Evolutionary conservation across 2,113 vertebrate genomes (phyloP).

Genomic region (Eclectus roratus): DNA sequence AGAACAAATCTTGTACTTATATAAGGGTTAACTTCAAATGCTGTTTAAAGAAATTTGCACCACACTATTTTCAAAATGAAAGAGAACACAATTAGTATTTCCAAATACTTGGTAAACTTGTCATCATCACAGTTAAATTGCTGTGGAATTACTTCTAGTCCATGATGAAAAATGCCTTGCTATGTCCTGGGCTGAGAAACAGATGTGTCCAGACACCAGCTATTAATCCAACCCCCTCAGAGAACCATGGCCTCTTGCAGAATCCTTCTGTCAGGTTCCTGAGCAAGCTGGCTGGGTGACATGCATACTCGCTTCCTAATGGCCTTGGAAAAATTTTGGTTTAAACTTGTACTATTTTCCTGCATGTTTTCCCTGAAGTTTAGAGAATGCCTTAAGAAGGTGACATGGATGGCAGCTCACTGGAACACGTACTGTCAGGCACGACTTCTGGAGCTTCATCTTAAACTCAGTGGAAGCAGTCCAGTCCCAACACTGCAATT

Average conservation of each 20-base stretch:
- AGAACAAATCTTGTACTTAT: neutral
- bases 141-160: neutral
- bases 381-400: neutral
- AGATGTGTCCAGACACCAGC: neutral
- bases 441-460: neutral
- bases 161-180: neutral
- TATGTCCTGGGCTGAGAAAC: neutral
- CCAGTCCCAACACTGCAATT: neutral
- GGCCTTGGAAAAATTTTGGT: neutral
- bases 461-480: neutral
- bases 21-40: neutral
- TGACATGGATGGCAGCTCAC: neutral
- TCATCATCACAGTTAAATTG: neutral
- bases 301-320: fast-evolving
- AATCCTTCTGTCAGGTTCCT: neutral
- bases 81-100: neutral
- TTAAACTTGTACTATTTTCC: neutral
- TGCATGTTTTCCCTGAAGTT: neutral
- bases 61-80: neutral
- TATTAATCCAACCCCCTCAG: neutral
- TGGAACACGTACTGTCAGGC: neutral
- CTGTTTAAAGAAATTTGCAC: neutral
- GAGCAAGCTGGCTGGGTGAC: neutral
- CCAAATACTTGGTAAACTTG: neutral
- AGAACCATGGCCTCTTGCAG: neutral